These are phyloP conservation scores for Scomber colias DNA, from an alignment of 2,113 vertebrate species.

Conservation along the genomic window DNA sequence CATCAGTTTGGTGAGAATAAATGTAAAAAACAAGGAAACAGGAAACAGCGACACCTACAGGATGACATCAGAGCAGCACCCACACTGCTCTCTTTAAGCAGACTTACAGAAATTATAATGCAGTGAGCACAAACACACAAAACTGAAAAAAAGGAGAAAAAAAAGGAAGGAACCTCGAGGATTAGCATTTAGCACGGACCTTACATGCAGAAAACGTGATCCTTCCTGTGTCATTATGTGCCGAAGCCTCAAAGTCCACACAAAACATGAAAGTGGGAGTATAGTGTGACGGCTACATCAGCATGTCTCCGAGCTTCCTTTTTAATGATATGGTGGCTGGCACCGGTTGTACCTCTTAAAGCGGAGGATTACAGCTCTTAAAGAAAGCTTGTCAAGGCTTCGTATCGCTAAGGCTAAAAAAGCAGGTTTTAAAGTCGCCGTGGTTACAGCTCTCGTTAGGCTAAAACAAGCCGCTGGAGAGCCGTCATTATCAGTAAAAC, in stretches of 20 bases:
- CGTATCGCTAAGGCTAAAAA: neutral
- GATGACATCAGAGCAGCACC: conserved; percentile 8
- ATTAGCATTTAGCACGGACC: conserved; percentile 5
- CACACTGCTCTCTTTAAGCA: neutral
- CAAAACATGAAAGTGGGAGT: conserved; percentile 20
- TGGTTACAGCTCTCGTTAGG: conserved; percentile 19
- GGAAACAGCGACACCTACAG: conserved; percentile 3
- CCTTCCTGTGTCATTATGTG: neutral
- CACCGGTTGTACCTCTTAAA: conserved; percentile 13
- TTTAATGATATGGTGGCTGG: conserved; percentile 14
- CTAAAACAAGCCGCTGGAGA: conserved; percentile 24
- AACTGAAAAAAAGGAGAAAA: neutral
- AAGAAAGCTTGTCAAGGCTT: conserved; percentile 15
- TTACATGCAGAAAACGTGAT: neutral
- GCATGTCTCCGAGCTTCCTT: conserved; percentile 2
- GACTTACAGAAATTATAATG: conserved; percentile 9
- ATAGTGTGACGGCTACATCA: conserved; percentile 18
- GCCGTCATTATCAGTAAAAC: conserved; percentile 19
- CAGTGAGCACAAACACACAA: neutral
- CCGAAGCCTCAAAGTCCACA: conserved; percentile 20
- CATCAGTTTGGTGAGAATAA: too few species aligned
- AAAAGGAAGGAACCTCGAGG: neutral
- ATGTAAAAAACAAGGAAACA: too few species aligned
- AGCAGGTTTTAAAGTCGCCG: neutral
- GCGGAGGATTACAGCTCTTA: conserved; percentile 30